Base-by-base conservation (phyloP, 2,797 vertebrate species). In the Alca torda region DNA sequence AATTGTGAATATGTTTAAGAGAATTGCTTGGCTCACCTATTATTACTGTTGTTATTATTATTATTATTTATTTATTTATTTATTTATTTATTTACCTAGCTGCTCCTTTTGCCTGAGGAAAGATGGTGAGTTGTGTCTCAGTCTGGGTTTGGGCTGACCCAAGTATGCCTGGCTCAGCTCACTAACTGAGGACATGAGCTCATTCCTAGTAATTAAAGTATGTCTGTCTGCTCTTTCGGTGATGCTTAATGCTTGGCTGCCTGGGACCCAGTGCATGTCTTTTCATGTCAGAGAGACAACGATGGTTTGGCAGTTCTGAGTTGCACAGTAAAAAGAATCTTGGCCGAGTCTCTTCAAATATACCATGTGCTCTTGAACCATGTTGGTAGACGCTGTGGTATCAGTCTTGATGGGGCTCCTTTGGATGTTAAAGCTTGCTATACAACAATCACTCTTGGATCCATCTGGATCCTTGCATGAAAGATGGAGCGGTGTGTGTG, bases 201-300 rank as follows among this genome's bases (percentile, higher is more conserved):
- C 51, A 80, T 82, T 93, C 19, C 3, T 80, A 87, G 82, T 91
- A 93, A 93, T 94, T 95, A 87, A 94, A 80, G 48, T 11, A 14
- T 45, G 35, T 70, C 59, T 25, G 53, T 78, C 57, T 91, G 60
- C 24, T 85, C 41, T 89, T 96, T 77, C 0, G 6, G 48, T 54
- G 11, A 4, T 37, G 33, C 48, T 76, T 87, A 70, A 46, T 45
- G 53, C 60, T 63, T 76, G 72, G 54, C 76, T 93, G 78, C 76
- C 84, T 94, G 65, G 57, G 92, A 85, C 74, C 65, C 35, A 70
- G 17, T 64, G 73, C 64, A 3, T 92, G 85, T 91, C 87, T 74
- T 69, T 63, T 92, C 69, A 64, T 3, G 18, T 89, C 79, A 72
- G 82, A 82, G 53, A 89, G 17, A n/a, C 41, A 48, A 17, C 2